phyloP scores from a whole-genome alignment of 1,140 invertebrate genomes.

The Bombus impatiens region DNA sequence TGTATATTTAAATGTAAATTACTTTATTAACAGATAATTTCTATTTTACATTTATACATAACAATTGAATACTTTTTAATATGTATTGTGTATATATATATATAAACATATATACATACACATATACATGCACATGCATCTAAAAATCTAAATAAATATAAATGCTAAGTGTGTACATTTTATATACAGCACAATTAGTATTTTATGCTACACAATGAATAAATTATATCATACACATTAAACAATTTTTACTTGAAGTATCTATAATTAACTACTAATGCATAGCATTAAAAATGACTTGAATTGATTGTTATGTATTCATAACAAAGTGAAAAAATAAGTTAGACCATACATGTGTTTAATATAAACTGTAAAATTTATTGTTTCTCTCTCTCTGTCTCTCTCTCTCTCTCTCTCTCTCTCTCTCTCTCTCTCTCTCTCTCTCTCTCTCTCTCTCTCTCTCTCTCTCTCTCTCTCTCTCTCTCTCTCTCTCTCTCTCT shows the following conservation, averaged over 20 bases:
- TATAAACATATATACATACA: not conserved
- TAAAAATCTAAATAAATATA: conserved; percentile 2
- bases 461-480: too few species aligned
- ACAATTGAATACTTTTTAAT: conserved; percentile 3
- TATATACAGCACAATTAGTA: conserved; percentile 8
- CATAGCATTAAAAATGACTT: conserved; percentile 45
- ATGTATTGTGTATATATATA: not conserved
- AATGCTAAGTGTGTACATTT: conserved; percentile 15
- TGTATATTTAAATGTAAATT: conserved; percentile 7
- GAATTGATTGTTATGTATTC: conserved; percentile 45
- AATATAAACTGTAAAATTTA: conserved; percentile 37
- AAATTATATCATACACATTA: conserved; percentile 8
- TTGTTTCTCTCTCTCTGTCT: not conserved
- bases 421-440: too few species aligned
- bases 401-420: too few species aligned
- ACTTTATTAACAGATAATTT: conserved; percentile 21
- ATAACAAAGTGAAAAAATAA: conserved; percentile 50
- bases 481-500: too few species aligned
- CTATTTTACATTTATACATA: conserved; percentile 30
- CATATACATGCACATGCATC: not conserved
- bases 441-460: too few species aligned
- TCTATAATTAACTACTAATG: conserved; percentile 42
- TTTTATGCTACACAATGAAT: not conserved
- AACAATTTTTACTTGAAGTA: conserved; percentile 16
- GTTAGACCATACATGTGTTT: conserved; percentile 25